phyloP scores from a whole-genome alignment of 2,888 invertebrate species.

The Tachystola acroxantha region DNA sequence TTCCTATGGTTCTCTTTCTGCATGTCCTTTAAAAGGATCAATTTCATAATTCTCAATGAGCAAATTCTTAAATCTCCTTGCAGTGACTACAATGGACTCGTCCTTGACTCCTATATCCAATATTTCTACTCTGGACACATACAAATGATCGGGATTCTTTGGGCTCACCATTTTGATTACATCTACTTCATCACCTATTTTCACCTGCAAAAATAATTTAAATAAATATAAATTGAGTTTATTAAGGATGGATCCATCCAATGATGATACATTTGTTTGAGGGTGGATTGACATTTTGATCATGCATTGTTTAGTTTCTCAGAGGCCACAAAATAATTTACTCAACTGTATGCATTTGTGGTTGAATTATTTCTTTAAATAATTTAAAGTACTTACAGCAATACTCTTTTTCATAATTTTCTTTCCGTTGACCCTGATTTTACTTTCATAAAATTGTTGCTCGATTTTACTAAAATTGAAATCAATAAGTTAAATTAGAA shows the following conservation, averaged over 20 bases:
- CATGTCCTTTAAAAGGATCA: slow-evolving; percentile 62
- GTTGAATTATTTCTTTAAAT: neutral
- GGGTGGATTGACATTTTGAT: no score
- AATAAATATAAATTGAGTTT: no score
- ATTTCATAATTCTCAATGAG: slow-evolving; percentile 84
- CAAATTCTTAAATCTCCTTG: slow-evolving; percentile 83
- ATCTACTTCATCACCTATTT: slow-evolving; percentile 87
- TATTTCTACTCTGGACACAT: slow-evolving; percentile 84
- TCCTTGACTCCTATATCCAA: slow-evolving; percentile 71
- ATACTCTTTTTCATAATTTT: slow-evolving; percentile 87
- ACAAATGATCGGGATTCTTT: slow-evolving; percentile 82
- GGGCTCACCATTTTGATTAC: slow-evolving; percentile 82
- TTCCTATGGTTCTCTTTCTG: slow-evolving; percentile 8
- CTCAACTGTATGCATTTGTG: no score
- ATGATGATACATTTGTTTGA: no score
- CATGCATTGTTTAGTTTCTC: no score
- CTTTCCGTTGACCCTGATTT: slow-evolving; percentile 87
- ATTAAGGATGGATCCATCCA: no score
- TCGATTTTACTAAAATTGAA: slow-evolving; percentile 83
- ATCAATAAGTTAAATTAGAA: no score
- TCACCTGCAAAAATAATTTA: slow-evolving; percentile 63
- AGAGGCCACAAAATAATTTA: no score
- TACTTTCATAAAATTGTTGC: slow-evolving; percentile 87
- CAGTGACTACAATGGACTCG: slow-evolving; percentile 78
- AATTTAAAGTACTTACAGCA: slow-evolving; percentile 63